These are phyloP conservation scores for Macropus fuliginosus DNA, from an alignment of 2,797 vertebrate species.

Conservation along the genomic window DNA sequence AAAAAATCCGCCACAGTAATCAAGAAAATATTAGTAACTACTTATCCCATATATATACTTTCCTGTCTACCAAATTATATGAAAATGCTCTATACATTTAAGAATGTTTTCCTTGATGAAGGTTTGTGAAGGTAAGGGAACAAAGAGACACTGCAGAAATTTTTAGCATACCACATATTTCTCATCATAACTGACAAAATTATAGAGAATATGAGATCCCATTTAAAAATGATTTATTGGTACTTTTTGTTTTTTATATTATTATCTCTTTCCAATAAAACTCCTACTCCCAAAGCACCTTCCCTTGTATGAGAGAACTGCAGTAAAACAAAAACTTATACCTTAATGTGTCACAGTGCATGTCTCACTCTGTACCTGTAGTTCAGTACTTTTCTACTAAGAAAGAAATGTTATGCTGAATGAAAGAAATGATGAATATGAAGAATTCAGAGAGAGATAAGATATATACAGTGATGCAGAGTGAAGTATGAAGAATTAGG, in stretches of 20 bases:
- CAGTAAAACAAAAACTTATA: too few relatives aligned
- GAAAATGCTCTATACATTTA: background rate
- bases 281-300: background rate
- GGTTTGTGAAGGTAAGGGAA: background rate
- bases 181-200: background rate
- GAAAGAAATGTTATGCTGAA: background rate
- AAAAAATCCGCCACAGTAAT: background rate
- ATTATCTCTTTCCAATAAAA: background rate
- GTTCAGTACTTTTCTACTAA: background rate
- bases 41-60: background rate
- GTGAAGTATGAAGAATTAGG: background rate
- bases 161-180: background rate
- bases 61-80: background rate
- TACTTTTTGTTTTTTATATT: background rate
- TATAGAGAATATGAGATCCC: background rate
- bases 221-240: background rate
- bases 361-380: background rate
- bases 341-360: background rate
- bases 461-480: background rate
- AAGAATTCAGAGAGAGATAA: background rate
- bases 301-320: background rate
- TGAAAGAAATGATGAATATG: background rate
- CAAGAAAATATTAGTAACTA: background rate
- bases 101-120: background rate
- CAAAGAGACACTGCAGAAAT: background rate